Conservation (phyloP, 2,888 invertebrate species). For the Calameuta idolon region DNA sequence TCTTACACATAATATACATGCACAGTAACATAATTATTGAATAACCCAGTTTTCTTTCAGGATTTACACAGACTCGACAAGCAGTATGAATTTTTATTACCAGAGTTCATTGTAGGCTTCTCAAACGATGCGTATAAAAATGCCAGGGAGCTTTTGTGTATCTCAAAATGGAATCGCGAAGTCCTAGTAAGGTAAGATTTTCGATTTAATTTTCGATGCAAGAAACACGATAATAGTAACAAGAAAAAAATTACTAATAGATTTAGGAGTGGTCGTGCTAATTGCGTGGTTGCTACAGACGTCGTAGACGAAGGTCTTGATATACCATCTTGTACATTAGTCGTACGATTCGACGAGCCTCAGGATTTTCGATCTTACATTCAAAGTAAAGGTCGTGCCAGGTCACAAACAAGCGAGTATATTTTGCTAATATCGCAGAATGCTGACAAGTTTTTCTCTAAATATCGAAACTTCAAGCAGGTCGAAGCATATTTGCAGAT, state of each 20-base stretch:
- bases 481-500: slow-evolving; percentile 72
- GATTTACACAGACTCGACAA: slow-evolving; percentile 57
- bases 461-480: slow-evolving; percentile 67
- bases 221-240: not conserved
- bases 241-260: slow-evolving; percentile 43
- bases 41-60: slow-evolving; percentile 39
- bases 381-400: slow-evolving; percentile 91
- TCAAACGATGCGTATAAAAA: slow-evolving; percentile 71
- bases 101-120: slow-evolving; percentile 81
- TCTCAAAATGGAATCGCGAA: slow-evolving; percentile 71
- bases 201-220: not conserved
- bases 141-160: slow-evolving; percentile 70
- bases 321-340: slow-evolving; percentile 83
- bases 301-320: slow-evolving; percentile 94
- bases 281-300: slow-evolving; percentile 80
- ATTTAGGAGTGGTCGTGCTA: slow-evolving; percentile 73
- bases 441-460: slow-evolving; percentile 55
- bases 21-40: not conserved
- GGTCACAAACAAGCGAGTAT: slow-evolving; percentile 74
- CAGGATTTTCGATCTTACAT: slow-evolving; percentile 84
- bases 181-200: slow-evolving; percentile 66
- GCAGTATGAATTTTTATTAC: slow-evolving; percentile 72
- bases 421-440: slow-evolving; percentile 69
- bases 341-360: slow-evolving; percentile 80
- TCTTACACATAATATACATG: not conserved